These are phyloP conservation scores for Lasioglossum baleicum DNA, from an alignment of 1,140 invertebrate species.

Conservation along the genomic window DNA sequence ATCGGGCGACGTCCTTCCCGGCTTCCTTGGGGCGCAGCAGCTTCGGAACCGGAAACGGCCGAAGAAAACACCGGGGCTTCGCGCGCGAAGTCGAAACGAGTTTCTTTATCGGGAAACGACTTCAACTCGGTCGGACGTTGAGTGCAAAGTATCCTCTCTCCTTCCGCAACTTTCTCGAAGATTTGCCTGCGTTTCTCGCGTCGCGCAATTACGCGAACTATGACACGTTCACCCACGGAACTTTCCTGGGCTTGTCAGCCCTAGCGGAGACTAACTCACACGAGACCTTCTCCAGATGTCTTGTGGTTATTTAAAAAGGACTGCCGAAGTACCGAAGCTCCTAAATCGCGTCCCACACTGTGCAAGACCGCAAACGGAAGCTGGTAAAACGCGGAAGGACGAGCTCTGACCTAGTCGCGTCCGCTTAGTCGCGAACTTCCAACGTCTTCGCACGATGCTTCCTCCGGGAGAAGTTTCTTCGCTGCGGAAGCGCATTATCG, in stretches of 20 bases:
- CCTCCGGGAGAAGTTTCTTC: conserved; percentile 48
- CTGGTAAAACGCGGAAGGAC: conserved; percentile 17
- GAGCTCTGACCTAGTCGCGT: conserved; percentile 28
- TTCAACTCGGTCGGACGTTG: background rate
- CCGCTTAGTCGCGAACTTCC: conserved; percentile 17
- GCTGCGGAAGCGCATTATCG: conserved; percentile 54
- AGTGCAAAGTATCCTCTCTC: background rate
- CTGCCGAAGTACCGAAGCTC: conserved; percentile 8
- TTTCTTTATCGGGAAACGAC: background rate
- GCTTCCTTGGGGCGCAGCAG: background rate
- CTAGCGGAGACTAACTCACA: background rate
- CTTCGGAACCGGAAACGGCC: background rate
- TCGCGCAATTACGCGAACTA: conserved; percentile 44
- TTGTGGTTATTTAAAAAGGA: conserved; percentile 35
- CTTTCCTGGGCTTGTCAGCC: background rate
- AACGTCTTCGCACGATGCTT: conserved; percentile 31
- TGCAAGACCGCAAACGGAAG: conserved; percentile 23
- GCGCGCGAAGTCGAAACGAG: background rate
- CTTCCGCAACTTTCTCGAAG: background rate
- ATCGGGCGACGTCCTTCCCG: background rate
- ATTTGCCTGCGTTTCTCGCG: conserved; percentile 20
- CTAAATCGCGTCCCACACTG: no score
- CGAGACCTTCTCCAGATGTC: background rate
- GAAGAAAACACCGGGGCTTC: background rate
- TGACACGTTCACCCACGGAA: conserved; percentile 16